Evolutionary conservation across 2,888 invertebrate genomes (phyloP).

Genomic region (Eremobia ochroleuca): DNA sequence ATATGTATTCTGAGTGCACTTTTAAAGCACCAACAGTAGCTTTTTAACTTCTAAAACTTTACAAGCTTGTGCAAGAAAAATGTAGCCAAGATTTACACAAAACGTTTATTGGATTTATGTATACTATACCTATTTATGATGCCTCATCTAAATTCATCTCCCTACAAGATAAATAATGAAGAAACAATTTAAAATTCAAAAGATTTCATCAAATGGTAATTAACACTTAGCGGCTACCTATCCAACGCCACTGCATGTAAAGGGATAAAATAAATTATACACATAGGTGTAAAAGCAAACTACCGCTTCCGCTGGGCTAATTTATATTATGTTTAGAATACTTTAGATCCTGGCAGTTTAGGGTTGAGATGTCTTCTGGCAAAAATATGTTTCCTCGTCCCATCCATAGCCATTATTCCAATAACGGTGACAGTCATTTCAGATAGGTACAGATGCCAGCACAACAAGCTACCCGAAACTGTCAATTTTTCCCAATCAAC

Average conservation of each 20-base stretch:
- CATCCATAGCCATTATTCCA: not conserved
- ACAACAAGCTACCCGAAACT: too few relatives aligned
- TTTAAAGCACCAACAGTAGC: too few relatives aligned
- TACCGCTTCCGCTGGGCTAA: constrained; percentile 28
- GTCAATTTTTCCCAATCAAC: too few relatives aligned
- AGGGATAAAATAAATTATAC: constrained; percentile 13
- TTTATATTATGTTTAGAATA: constrained; percentile 20
- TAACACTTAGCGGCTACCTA: not conserved
- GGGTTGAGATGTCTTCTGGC: constrained; percentile 17
- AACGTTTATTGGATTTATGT: not conserved
- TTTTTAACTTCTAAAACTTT: too few relatives aligned
- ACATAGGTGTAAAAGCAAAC: constrained; percentile 18
- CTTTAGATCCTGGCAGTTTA: not conserved
- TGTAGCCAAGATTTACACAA: not conserved
- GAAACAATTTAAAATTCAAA: not conserved
- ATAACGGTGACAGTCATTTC: not conserved
- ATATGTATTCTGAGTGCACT: not conserved
- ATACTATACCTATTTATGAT: not conserved
- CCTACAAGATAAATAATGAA: not conserved
- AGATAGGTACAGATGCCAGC: too few relatives aligned
- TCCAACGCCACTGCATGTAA: constrained; percentile 5
- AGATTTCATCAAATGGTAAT: constrained; percentile 26
- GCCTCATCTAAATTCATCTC: not conserved
- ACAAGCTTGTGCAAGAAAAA: not conserved
- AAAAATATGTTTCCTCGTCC: not conserved